These are phyloP conservation scores for Temnopleurus reevesii DNA, from an alignment of 53 echinoderm and acorn worm species.

Conservation along the genomic window DNA sequence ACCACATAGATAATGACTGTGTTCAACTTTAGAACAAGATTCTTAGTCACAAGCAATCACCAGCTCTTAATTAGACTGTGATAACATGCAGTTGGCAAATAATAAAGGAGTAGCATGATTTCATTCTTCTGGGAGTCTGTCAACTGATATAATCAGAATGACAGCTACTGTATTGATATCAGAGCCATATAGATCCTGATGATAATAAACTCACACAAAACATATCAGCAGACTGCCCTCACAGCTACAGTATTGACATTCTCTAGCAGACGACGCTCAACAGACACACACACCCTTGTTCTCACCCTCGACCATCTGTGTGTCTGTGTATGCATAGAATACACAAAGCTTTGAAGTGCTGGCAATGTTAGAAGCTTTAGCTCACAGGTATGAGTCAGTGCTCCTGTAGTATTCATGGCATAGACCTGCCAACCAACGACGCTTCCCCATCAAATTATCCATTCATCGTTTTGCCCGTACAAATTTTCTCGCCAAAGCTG, in stretches of 20 bases:
- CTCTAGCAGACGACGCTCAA: conserved; percentile 26
- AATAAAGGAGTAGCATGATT: background rate
- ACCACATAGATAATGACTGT: no score
- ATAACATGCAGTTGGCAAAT: background rate
- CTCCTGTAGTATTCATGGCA: conserved; percentile 17
- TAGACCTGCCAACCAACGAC: background rate
- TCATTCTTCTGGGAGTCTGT: background rate
- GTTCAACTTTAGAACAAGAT: background rate
- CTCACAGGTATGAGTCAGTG: conserved; percentile 12
- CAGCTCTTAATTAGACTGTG: background rate
- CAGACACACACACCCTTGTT: background rate
- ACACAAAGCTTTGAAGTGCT: conserved; percentile 17
- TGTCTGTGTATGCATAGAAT: conserved; percentile 7
- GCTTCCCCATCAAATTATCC: conserved; percentile 6
- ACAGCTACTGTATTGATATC: background rate
- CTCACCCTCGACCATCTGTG: background rate
- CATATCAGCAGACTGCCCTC: conserved; percentile 7
- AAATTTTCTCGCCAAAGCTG: background rate
- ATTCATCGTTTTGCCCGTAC: conserved; percentile 41
- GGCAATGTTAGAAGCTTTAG: background rate
- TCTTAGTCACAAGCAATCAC: conserved; percentile 2
- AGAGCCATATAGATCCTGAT: background rate
- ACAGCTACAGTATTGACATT: conserved; percentile 2
- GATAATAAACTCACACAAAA: conserved; percentile 15
- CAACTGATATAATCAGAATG: conserved; percentile 6